Evolutionary conservation across 2,113 vertebrate genomes (phyloP).

Genomic region (Aldabrachelys gigantea): DNA sequence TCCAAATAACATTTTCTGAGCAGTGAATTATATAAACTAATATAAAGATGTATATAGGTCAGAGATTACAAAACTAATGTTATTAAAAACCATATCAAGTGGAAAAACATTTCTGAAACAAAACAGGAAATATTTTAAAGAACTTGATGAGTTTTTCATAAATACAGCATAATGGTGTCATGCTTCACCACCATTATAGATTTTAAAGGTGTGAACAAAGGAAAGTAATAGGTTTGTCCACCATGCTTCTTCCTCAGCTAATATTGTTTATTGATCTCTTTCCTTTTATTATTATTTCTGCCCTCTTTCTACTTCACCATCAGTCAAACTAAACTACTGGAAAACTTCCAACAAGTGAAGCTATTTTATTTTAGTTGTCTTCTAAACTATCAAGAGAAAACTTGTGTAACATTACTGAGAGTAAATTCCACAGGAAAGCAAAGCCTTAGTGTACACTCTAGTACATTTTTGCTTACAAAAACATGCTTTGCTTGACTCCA

Average conservation of each 20-base stretch:
- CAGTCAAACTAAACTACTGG: conserved; percentile 42
- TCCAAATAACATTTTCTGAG: background rate
- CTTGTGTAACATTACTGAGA: background rate
- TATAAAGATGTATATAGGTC: background rate
- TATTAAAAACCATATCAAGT: conserved; percentile 36
- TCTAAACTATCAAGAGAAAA: background rate
- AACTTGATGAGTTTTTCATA: conserved; percentile 70
- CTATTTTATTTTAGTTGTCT: conserved; percentile 27
- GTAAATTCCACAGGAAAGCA: background rate
- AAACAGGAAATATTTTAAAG: conserved; percentile 72
- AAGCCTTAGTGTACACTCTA: background rate
- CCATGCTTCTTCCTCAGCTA: conserved; percentile 61
- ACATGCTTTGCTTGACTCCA: background rate
- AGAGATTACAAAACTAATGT: conserved; percentile 30
- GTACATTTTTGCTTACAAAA: background rate
- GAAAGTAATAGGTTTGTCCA: conserved; percentile 30
- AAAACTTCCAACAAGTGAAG: conserved; percentile 36
- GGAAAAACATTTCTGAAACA: conserved; percentile 54
- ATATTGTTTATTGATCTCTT: conserved; percentile 60
- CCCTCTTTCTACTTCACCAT: conserved; percentile 41
- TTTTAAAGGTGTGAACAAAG: conserved; percentile 67
- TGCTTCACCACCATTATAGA: conserved; percentile 30
- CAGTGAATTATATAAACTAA: background rate
- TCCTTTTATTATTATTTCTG: conserved; percentile 71
- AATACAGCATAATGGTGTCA: conserved; percentile 31